Percentiles rank a stretch among this genome's conserved stretches.
Evolutionary conservation across 2,113 vertebrate genomes (phyloP).

Genomic region (Tylochromis polylepis): DNA sequence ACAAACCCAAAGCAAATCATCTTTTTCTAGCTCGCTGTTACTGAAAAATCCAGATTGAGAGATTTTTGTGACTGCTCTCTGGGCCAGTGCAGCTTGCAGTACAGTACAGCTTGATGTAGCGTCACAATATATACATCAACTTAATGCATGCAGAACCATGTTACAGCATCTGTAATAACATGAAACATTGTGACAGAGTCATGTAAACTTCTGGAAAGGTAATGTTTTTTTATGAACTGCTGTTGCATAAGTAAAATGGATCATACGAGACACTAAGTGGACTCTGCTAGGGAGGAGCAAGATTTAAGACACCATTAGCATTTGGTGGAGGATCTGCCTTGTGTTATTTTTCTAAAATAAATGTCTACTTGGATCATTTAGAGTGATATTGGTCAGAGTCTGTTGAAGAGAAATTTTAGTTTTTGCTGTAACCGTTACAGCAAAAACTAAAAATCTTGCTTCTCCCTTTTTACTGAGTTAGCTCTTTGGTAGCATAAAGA

Average conservation of each 20-base stretch:
- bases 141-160: background rate
- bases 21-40: background rate
- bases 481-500: background rate
- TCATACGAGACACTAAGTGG: background rate
- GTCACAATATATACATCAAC: background rate
- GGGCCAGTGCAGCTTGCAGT: background rate
- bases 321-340: background rate
- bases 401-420: background rate
- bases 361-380: background rate
- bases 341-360: background rate
- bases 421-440: background rate
- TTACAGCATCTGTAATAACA: background rate
- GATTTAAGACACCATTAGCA: background rate
- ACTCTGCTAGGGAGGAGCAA: background rate
- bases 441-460: too few relatives aligned
- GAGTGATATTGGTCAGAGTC: background rate
- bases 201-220: constrained; percentile 26
- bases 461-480: too few relatives aligned
- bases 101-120: background rate
- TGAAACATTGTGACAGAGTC: constrained; percentile 12
- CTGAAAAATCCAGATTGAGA: background rate
- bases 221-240: background rate
- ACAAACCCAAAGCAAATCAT: background rate
- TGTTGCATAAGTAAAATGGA: constrained; percentile 41
- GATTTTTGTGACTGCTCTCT: background rate